phyloP scores from a whole-genome alignment of 2,113 vertebrate species.

The Coregonus clupeaformis region DNA sequence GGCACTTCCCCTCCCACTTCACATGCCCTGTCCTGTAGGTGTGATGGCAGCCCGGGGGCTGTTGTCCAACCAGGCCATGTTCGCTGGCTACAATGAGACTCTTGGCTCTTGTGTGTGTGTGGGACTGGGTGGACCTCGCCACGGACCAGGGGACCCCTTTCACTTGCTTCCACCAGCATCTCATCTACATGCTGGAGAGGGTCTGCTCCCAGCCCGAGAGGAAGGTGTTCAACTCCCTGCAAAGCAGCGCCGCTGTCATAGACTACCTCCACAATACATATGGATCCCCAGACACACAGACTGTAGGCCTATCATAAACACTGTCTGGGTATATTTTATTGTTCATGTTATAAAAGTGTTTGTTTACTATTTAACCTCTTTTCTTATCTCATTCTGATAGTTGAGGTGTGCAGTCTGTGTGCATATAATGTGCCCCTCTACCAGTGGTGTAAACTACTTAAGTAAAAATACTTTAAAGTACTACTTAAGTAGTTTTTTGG shows the following conservation, averaged over 20 bases:
- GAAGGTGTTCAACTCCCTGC: slow-evolving; percentile 88
- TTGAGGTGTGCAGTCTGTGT: no score
- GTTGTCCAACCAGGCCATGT: slow-evolving; percentile 93
- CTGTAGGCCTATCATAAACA: neutral
- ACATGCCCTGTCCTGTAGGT: slow-evolving; percentile 68
- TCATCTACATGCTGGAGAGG: slow-evolving; percentile 97
- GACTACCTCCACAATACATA: slow-evolving; percentile 89
- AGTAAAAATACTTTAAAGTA: no score
- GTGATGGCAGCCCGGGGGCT: slow-evolving; percentile 94
- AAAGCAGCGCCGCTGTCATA: slow-evolving; percentile 91
- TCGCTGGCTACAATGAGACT: slow-evolving; percentile 90
- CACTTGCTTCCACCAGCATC: slow-evolving; percentile 94
- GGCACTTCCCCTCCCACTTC: slow-evolving; percentile 16
- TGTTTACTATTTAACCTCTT: neutral
- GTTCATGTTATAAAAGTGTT: neutral
- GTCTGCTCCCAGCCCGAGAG: slow-evolving; percentile 93
- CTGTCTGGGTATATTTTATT: neutral
- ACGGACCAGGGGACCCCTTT: slow-evolving; percentile 91
- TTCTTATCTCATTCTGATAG: no score
- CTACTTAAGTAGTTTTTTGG: no score
- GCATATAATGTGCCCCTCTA: no score
- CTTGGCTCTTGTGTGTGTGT: slow-evolving; percentile 89
- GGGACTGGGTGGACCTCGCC: slow-evolving; percentile 94
- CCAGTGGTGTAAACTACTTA: no score
- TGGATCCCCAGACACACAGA: slow-evolving; percentile 53